These are phyloP conservation scores for Dromas ardeola DNA, from an alignment of 2,113 vertebrate species.

Conservation along the genomic window DNA sequence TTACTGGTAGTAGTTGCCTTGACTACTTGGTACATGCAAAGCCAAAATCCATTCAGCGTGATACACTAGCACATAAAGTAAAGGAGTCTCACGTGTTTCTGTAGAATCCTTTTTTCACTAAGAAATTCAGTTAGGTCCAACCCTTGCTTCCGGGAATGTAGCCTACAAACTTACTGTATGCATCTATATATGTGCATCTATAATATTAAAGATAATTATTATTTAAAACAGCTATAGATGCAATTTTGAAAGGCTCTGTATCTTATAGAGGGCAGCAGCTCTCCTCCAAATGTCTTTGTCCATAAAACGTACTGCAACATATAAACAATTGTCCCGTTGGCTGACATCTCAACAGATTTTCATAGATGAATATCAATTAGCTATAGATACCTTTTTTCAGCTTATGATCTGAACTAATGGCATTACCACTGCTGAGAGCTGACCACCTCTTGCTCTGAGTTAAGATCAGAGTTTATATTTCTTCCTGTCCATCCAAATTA, in stretches of 20 bases:
- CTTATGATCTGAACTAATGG: neutral
- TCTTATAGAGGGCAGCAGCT: neutral
- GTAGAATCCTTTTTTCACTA: neutral
- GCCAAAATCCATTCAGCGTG: neutral
- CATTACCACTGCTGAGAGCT: neutral
- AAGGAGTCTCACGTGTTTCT: neutral
- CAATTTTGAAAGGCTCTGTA: neutral
- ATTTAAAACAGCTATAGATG: neutral
- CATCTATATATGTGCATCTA: neutral
- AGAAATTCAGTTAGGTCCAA: neutral
- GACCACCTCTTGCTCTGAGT: neutral
- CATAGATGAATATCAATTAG: neutral
- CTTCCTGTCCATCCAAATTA: neutral
- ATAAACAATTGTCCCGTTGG: neutral
- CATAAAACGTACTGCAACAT: neutral
- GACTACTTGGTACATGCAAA: neutral
- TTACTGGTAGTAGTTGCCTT: neutral
- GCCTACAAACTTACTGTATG: neutral
- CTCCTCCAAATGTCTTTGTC: neutral
- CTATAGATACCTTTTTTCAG: neutral
- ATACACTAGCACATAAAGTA: neutral
- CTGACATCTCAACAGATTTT: neutral
- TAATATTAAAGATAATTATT: neutral
- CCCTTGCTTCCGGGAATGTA: neutral
- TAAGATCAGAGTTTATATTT: neutral